These are phyloP conservation scores for Penelope pileata DNA, from an alignment of 2,113 vertebrate genomes.

Conservation along the genomic window DNA sequence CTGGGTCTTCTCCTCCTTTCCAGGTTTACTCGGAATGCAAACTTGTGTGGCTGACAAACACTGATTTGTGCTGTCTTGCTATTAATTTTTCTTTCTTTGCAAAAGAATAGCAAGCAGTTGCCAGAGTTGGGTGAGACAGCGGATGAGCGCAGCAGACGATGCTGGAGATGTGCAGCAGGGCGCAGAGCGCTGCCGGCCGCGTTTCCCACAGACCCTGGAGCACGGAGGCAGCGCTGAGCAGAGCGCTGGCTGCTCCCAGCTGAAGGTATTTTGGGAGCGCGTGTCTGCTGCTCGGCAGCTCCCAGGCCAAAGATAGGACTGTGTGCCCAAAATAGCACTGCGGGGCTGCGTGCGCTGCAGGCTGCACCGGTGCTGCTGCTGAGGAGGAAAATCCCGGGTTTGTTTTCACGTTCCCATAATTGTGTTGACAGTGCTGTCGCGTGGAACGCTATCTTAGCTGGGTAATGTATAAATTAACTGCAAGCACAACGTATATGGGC, in stretches of 20 bases:
- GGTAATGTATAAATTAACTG: neutral
- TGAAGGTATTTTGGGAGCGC: neutral
- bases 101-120: too few species aligned
- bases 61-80: neutral
- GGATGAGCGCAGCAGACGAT: too few species aligned
- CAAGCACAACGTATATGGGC: neutral
- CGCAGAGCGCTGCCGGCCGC: fast-evolving
- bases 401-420: neutral
- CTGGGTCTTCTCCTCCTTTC: neutral
- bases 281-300: neutral
- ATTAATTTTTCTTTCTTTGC: neutral
- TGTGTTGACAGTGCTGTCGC: conserved; percentile 49
- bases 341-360: neutral
- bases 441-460: neutral
- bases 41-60: fast-evolving
- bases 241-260: neutral
- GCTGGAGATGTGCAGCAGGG: fast-evolving
- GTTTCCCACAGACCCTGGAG: fast-evolving
- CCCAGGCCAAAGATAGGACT: conserved; percentile 18
- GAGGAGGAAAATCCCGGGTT: conserved; percentile 8
- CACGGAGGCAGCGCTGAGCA: neutral
- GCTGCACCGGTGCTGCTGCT: conserved; percentile 4
- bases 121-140: neutral
- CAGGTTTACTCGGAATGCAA: neutral
- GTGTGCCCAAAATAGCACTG: neutral